Conservation (phyloP, 2,888 invertebrate species). For the Andrena fulva region DNA sequence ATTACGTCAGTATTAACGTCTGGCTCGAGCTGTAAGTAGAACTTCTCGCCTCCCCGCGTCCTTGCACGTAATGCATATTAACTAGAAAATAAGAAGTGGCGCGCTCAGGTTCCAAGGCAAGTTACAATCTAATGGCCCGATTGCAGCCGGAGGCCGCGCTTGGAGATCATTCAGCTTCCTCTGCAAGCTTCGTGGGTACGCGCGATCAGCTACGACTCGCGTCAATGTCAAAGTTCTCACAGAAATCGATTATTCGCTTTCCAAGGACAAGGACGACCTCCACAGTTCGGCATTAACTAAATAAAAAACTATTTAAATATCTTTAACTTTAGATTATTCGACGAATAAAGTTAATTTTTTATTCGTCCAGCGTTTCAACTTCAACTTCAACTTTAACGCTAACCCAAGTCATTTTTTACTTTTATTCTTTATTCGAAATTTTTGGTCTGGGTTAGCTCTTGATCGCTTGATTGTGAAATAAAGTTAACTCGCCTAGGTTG, state of each 20-base stretch:
- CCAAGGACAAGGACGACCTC: background rate
- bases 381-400: too few species aligned
- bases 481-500: too few species aligned
- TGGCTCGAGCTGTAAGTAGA: background rate
- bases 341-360: too few species aligned
- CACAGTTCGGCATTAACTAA: too few species aligned
- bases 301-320: too few species aligned
- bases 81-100: constrained; percentile 41
- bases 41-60: constrained; percentile 50
- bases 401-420: too few species aligned
- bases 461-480: too few species aligned
- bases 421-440: too few species aligned
- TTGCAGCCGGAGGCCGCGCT: constrained; percentile 59
- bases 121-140: constrained; percentile 79
- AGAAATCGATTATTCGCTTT: background rate
- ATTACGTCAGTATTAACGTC: constrained; percentile 11
- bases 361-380: too few species aligned
- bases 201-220: background rate
- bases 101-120: constrained; percentile 75
- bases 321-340: too few species aligned
- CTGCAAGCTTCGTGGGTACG: background rate
- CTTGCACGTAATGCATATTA: constrained; percentile 68
- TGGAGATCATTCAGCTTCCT: background rate
- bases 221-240: background rate
- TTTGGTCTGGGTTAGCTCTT: too few species aligned